Conservation (phyloP, 2,113 vertebrate genomes). For the Dendrocopos noguchii region DNA sequence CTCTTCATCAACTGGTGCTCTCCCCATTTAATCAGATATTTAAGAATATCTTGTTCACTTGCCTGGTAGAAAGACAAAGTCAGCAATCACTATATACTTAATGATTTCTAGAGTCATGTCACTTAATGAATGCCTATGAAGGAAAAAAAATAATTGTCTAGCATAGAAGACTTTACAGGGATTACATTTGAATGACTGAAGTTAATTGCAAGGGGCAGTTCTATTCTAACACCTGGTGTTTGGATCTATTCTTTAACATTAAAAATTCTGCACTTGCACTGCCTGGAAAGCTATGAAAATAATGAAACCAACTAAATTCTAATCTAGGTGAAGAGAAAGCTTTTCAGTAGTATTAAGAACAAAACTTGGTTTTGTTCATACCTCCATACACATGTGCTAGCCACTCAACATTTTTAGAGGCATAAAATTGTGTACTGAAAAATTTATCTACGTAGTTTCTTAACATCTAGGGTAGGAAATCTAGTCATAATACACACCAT, state of each 20-base stretch:
- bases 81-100: neutral
- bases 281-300: neutral
- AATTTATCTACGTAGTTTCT: neutral
- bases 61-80: slow-evolving; percentile 81
- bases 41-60: slow-evolving; percentile 98
- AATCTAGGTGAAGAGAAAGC: neutral
- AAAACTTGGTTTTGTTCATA: neutral
- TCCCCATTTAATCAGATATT: slow-evolving; percentile 98
- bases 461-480: neutral
- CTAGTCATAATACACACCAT: neutral
- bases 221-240: neutral
- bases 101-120: neutral
- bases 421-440: neutral
- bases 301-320: neutral
- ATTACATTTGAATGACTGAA: neutral
- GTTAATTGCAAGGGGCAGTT: neutral
- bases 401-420: neutral
- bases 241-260: neutral
- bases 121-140: neutral
- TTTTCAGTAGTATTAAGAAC: neutral
- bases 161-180: neutral
- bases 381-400: neutral
- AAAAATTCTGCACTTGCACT: neutral
- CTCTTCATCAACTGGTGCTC: slow-evolving; percentile 98
- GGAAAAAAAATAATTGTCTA: neutral